Base-by-base conservation (phyloP, 2,888 invertebrate genomes). In the Monopis laevigella region DNA sequence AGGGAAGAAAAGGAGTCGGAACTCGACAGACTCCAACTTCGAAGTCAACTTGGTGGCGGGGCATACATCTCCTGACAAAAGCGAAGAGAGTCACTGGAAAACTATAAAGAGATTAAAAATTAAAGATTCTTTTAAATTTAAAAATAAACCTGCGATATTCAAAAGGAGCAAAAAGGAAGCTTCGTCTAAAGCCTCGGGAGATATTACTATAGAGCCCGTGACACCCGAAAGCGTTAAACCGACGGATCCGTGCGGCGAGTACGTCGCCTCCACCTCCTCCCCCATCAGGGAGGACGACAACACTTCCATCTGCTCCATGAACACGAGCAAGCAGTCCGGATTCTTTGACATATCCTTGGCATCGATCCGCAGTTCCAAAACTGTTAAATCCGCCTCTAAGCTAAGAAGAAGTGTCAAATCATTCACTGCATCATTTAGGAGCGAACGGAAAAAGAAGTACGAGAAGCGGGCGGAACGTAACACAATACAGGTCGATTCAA, bases 91-190 rank as follows among this genome's bases (percentile, higher is more conserved):
- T 41, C 65, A 77, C 49, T 81, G 81, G 81, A 82, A 80, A 51
- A 78, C 82, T 2, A 81, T 82, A 17, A 82, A 82, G 55, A 64
- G 78, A 47, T 54, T 82, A 35, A 82, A 82, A 58, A 80, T 82
- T 44, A 82, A 81, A 50, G 81, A 82, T 51, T 82, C 82, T 0
- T 82, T 82, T 52, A 77, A 80, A 49, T 81, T 82, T 49, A 82
- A 82, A 51, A 81, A 71, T 45, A 64, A 74, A 49, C 81, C 82
- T 1, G 70, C 73, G 4, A 78, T 82, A 56, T 78, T 80, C 48
- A 81, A 81, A 53, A 65, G 60, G 46, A 66, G 70, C 1, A 77
- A 77, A 56, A 81, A 80, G 41, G 77, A 78, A 38, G 59, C 73
- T 0, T 60, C 68, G 2, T 60, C 71, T 1, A 80, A 78, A 52